Conservation (phyloP, 2,888 invertebrate species). For the Oxycera nigricornis region DNA sequence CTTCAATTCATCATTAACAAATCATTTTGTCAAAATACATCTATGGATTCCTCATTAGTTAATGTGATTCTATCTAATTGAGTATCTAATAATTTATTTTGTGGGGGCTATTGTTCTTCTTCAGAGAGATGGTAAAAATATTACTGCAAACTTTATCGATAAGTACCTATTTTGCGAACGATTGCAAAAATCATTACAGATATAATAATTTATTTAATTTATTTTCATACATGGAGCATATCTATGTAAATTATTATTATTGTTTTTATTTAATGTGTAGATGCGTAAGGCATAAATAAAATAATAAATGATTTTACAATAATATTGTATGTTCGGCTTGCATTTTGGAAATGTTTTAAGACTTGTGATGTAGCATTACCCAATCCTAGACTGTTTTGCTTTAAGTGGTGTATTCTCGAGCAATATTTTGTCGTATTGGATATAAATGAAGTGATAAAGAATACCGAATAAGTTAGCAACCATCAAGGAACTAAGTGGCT, state of each 20-base stretch:
- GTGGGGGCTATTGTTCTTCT: background rate
- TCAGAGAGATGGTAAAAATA: background rate
- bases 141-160: background rate
- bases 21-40: background rate
- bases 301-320: constrained; percentile 2
- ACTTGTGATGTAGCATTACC: no score
- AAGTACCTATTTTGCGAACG: background rate
- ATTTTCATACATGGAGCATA: constrained; percentile 4
- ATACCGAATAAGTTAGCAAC: no score
- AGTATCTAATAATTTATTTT: background rate
- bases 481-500: no score
- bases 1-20: background rate
- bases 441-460: no score
- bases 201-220: constrained; percentile 31
- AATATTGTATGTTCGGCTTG: no score
- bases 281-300: constrained; percentile 7
- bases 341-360: no score
- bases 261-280: constrained; percentile 5
- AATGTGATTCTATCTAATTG: background rate
- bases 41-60: background rate
- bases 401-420: no score
- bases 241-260: constrained; percentile 35
- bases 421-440: no score
- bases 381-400: no score
- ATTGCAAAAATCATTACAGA: constrained; percentile 4